Evolutionary conservation across 2,113 vertebrate genomes (phyloP).

Genomic region (Myotis yumanensis): DNA sequence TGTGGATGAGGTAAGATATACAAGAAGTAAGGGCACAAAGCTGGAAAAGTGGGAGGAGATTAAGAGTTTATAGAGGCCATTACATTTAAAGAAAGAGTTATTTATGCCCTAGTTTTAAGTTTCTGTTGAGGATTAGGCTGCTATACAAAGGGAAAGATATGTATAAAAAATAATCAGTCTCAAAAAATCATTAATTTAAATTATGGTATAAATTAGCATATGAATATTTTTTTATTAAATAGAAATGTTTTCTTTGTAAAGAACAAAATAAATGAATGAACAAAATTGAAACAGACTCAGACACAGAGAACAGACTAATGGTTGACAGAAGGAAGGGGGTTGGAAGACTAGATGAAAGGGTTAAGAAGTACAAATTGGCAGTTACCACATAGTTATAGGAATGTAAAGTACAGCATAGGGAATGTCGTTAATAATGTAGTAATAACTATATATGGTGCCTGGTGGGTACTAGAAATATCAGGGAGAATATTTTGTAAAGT

Average conservation of each 20-base stretch:
- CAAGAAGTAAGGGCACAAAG: background rate
- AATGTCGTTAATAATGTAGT: background rate
- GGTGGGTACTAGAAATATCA: background rate
- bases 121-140: background rate
- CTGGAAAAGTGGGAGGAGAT: background rate
- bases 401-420: background rate
- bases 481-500: background rate
- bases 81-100: background rate
- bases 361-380: background rate
- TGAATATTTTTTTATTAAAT: background rate
- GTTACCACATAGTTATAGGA: background rate
- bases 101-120: background rate
- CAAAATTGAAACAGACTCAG: background rate
- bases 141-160: background rate
- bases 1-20: background rate
- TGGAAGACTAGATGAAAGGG: background rate
- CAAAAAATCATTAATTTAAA: background rate
- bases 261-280: background rate
- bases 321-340: background rate
- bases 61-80: background rate
- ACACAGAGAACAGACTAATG: background rate
- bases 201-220: background rate
- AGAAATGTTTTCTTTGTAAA: background rate
- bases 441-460: background rate
- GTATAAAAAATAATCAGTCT: background rate